A percentile compares a stretch with the other conserved stretches of the same genome.
Conservation (phyloP, 2,113 vertebrate species). For the Pycnonotus jocosus region DNA sequence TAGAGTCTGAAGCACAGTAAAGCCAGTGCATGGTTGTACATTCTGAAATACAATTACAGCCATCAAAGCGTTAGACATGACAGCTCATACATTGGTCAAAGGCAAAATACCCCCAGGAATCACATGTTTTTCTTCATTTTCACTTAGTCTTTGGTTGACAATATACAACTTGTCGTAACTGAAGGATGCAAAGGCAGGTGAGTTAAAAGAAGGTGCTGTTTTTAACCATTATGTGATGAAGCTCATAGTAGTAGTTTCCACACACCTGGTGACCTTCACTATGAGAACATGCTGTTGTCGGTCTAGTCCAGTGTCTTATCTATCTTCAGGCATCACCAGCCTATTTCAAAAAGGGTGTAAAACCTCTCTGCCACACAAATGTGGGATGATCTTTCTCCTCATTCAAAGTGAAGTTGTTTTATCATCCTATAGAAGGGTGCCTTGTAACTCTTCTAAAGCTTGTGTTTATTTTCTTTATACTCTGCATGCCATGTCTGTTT, state of each 20-base stretch:
- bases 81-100: accelerated
- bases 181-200: background rate
- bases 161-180: background rate
- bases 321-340: background rate
- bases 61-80: background rate
- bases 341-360: background rate
- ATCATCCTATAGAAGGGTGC: background rate
- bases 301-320: background rate
- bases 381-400: background rate
- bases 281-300: background rate
- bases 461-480: background rate
- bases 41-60: background rate
- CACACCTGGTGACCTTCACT: background rate
- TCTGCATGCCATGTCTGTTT: background rate
- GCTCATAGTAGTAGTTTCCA: background rate
- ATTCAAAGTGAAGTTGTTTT: background rate
- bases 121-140: background rate
- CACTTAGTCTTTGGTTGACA: background rate
- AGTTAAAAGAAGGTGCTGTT: background rate
- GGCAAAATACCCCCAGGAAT: background rate
- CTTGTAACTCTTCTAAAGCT: background rate
- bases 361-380: background rate
- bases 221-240: background rate
- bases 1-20: background rate
- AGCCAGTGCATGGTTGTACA: background rate